Conservation (phyloP, 2,888 invertebrate genomes). For the Drosophila quinaria region DNA sequence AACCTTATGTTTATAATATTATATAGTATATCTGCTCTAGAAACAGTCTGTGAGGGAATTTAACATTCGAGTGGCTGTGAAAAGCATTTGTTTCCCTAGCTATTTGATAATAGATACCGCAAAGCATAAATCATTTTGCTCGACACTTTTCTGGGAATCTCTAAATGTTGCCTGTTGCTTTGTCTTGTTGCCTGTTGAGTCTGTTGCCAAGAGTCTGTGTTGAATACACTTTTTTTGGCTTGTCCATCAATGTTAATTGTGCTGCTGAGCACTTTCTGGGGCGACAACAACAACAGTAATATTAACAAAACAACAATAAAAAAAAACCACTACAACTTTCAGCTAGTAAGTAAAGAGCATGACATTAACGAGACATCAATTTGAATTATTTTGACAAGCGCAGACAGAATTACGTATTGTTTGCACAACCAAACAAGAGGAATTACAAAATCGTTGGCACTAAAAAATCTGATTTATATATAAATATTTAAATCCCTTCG, state of each 20-base stretch:
- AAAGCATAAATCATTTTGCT: constrained; percentile 42
- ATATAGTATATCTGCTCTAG: background rate
- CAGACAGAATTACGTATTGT: constrained; percentile 58
- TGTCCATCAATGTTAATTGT: constrained; percentile 51
- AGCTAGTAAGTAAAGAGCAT: constrained; percentile 28
- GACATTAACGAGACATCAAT: constrained; percentile 67
- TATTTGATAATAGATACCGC: constrained; percentile 11
- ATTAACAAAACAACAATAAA: background rate
- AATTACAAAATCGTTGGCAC: constrained; percentile 30
- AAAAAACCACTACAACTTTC: constrained; percentile 14
- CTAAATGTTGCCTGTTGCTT: constrained; percentile 1
- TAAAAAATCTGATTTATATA: constrained; percentile 25
- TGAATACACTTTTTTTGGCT: constrained; percentile 17
- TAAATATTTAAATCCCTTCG: background rate
- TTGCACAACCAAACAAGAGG: constrained; percentile 13
- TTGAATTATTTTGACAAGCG: constrained; percentile 73
- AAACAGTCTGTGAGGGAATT: background rate
- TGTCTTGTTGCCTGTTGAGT: background rate
- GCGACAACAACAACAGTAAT: constrained; percentile 8
- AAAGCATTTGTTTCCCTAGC: background rate
- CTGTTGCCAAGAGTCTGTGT: constrained; percentile 30
- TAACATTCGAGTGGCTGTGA: background rate
- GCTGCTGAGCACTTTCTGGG: constrained; percentile 42
- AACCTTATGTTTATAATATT: too few relatives aligned
- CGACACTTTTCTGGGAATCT: constrained; percentile 16